A percentile compares a stretch with the other conserved stretches of the same genome.
Evolutionary conservation across 2,113 vertebrate species (phyloP).

Genomic region (Platichthys stellatus): DNA sequence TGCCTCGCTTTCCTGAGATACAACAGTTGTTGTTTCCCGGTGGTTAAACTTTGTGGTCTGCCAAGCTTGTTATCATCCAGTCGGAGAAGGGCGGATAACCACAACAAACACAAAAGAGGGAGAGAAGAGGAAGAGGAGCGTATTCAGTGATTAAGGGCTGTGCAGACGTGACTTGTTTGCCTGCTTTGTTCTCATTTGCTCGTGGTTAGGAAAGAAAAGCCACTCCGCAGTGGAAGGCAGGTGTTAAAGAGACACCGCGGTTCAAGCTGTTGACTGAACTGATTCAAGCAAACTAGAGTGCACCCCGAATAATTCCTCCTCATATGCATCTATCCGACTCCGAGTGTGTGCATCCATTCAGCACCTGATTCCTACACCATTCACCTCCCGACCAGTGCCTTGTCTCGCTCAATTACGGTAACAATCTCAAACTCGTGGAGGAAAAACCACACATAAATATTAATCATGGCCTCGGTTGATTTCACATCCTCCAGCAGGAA

Average conservation of each 20-base stretch:
- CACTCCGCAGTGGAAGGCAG: neutral
- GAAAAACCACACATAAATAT: conserved; percentile 66
- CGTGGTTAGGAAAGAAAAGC: conserved; percentile 4
- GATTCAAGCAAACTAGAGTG: conserved; percentile 27
- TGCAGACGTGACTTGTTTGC: conserved; percentile 41
- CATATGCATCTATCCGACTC: conserved; percentile 25
- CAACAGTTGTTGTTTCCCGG: conserved; percentile 33
- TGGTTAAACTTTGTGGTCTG: conserved; percentile 59
- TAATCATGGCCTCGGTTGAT: conserved; percentile 62
- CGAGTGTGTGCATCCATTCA: conserved; percentile 11
- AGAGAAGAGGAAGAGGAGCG: conserved; percentile 21
- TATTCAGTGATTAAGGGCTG: neutral
- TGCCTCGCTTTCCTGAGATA: conserved; percentile 37
- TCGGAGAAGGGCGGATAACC: conserved; percentile 58
- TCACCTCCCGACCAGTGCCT: conserved; percentile 37
- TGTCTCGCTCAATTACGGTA: conserved; percentile 56
- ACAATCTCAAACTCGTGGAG: conserved; percentile 53
- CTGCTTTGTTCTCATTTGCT: conserved; percentile 22
- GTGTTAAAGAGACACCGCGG: conserved; percentile 16
- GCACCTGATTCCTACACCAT: conserved; percentile 22
- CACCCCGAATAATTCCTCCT: conserved; percentile 20
- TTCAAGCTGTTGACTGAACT: conserved; percentile 23
- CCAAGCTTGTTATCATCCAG: conserved; percentile 53
- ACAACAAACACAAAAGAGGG: conserved; percentile 39
- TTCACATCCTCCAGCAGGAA: conserved; percentile 57